Base-by-base conservation (phyloP, 2,113 vertebrate genomes). In the Prinia subflava region DNA sequence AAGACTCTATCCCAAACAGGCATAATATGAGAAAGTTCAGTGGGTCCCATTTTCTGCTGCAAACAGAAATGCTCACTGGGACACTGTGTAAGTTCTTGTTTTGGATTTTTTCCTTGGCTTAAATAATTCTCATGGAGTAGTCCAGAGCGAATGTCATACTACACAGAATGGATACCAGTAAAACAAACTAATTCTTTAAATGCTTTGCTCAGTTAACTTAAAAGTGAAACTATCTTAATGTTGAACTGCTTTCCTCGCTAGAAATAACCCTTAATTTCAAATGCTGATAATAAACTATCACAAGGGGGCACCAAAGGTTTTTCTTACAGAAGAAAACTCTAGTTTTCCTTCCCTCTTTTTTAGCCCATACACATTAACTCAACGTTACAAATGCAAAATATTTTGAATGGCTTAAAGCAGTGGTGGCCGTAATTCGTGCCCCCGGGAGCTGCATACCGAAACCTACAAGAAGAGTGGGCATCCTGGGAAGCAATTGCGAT, bases 271-370 rank as follows among this genome's bases (percentile, higher is more conserved):
- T 65, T 8, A 7, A 28, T 63, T 89, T 92, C 42, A 90, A 81
- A 60, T 37, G 13, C 8, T 71, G 47, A 19, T 77, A 44, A 85
- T 52, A 71, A 89, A 87, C 63, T n/a, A 46, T 81, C 97, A 94
- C 93, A 85, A 97, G 97, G 83, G 96, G 96, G 92, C 96, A 95
- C 80, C 91, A 94, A 92, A 96, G 97, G 50, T 62, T 96, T 95
- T 96, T 87, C 59, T 80, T 89, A 52, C 55, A 63, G 35, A 83
- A 41, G 8, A 52, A 25, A 69, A 33, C 5, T 63, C 11, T 1
- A 22, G 20, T 31, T 85, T 82, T 71, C 53, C 12, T 74, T 77
- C n/a, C 27, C 33, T 31, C 24, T 89, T 93, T 90, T 89, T 93
- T 90, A 92, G 78, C 42, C 39, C 47, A 67, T 37, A 14, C 11